A percentile compares a stretch with the other conserved stretches of the same genome.
phyloP scores from a whole-genome alignment of 1,140 invertebrate genomes.

The Drosophila kepulauana region DNA sequence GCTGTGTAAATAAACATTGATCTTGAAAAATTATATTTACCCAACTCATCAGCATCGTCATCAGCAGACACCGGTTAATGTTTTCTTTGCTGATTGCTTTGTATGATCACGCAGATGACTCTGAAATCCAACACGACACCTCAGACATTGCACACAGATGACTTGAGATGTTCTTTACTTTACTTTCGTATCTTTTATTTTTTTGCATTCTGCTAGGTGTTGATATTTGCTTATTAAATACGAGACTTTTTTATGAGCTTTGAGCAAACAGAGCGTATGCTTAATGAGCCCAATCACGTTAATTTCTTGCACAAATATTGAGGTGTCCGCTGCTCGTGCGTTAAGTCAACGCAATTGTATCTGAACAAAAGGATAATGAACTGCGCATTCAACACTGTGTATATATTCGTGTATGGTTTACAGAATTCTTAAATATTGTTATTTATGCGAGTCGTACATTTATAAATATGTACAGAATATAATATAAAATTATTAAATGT shows the following conservation, averaged over 20 bases:
- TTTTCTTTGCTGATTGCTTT: slow-evolving; percentile 81
- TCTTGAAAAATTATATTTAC: slow-evolving; percentile 83
- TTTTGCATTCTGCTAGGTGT: slow-evolving; percentile 61
- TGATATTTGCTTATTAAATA: slow-evolving; percentile 81
- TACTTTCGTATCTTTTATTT: background rate
- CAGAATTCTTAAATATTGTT: too few species aligned
- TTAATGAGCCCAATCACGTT: slow-evolving; percentile 81
- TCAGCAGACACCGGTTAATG: slow-evolving; percentile 55
- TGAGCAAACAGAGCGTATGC: slow-evolving; percentile 60
- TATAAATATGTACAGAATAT: too few species aligned
- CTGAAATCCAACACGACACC: slow-evolving; percentile 5
- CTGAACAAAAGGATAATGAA: slow-evolving; percentile 45
- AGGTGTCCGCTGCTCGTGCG: slow-evolving; percentile 62
- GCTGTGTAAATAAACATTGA: slow-evolving; percentile 79
- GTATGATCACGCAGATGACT: slow-evolving; percentile 57
- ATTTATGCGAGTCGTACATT: too few species aligned
- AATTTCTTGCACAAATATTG: slow-evolving; percentile 72
- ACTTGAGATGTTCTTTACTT: background rate
- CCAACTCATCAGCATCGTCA: slow-evolving; percentile 74
- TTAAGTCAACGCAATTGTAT: slow-evolving; percentile 22
- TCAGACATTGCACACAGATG: background rate
- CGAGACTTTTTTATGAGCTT: slow-evolving; percentile 62
- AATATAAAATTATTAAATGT: too few species aligned
- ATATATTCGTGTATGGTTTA: too few species aligned
- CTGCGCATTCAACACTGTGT: background rate